These are phyloP conservation scores for Aspidiotus destructor DNA, from an alignment of 2,888 invertebrate genomes.

Conservation along the genomic window DNA sequence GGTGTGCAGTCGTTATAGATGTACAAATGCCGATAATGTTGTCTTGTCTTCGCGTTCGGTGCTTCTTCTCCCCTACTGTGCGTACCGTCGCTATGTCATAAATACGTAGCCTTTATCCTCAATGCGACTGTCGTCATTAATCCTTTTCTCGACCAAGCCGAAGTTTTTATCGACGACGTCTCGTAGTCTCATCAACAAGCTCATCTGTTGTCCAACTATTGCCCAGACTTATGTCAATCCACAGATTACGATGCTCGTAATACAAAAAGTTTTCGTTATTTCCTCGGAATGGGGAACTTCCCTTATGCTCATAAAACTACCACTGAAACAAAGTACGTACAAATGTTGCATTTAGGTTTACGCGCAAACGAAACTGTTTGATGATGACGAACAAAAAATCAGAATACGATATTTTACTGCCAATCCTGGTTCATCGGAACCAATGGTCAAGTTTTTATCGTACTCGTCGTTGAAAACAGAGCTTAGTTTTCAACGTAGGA, in stretches of 20 bases:
- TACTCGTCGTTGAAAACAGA: too few species aligned
- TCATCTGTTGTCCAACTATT: neutral
- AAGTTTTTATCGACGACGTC: neutral
- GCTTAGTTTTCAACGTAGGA: too few species aligned
- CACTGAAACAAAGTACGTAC: too few species aligned
- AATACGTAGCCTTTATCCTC: neutral
- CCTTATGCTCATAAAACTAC: too few species aligned
- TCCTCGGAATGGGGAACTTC: too few species aligned
- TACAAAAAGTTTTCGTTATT: too few species aligned
- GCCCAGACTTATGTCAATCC: neutral
- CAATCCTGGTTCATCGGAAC: too few species aligned
- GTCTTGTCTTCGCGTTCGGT: neutral
- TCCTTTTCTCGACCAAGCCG: neutral
- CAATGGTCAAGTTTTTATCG: too few species aligned
- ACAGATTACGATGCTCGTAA: neutral
- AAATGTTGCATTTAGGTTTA: too few species aligned
- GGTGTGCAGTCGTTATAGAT: neutral
- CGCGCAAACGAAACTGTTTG: too few species aligned
- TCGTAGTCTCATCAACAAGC: neutral
- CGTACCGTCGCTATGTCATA: neutral
- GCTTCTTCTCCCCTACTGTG: neutral
- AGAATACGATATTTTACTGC: too few species aligned
- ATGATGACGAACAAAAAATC: too few species aligned
- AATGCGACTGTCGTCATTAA: neutral
- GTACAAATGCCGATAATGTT: neutral